phyloP scores from a whole-genome alignment of 1,140 invertebrate genomes.

The Idris sp. region DNA sequence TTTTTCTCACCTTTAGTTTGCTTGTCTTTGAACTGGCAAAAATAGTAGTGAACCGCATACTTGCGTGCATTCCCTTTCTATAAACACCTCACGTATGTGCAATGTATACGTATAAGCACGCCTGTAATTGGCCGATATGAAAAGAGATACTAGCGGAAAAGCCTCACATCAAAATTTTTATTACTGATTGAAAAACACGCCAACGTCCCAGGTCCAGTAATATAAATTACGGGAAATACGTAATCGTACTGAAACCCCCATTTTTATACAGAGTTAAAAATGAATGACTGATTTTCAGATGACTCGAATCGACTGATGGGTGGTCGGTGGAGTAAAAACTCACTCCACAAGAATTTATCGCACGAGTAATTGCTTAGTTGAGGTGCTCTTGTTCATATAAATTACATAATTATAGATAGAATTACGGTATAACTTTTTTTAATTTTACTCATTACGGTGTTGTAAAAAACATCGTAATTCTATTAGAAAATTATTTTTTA shows the following conservation, averaged over 20 bases:
- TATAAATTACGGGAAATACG: slow-evolving; percentile 42
- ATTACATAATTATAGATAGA: slow-evolving; percentile 24
- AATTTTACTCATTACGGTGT: neutral
- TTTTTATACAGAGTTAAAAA: slow-evolving; percentile 24
- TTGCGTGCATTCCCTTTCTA: slow-evolving; percentile 53
- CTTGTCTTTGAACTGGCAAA: slow-evolving; percentile 60
- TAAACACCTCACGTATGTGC: slow-evolving; percentile 61
- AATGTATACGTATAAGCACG: slow-evolving; percentile 47
- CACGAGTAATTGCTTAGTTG: slow-evolving; percentile 10
- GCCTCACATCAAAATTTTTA: slow-evolving; percentile 39
- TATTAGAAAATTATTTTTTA: neutral
- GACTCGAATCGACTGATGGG: slow-evolving; percentile 23
- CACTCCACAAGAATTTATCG: slow-evolving; percentile 22
- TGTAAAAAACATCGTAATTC: neutral
- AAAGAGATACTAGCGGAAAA: slow-evolving; percentile 48
- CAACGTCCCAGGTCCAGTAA: slow-evolving; percentile 12
- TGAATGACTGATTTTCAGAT: slow-evolving; percentile 31
- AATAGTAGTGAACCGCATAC: slow-evolving; percentile 63
- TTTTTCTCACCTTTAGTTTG: slow-evolving; percentile 53
- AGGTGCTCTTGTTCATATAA: slow-evolving; percentile 24
- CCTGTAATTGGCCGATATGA: slow-evolving; percentile 52
- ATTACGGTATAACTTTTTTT: neutral
- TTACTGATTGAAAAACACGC: slow-evolving; percentile 38
- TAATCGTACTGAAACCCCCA: slow-evolving; percentile 28
- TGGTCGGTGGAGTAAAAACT: slow-evolving; percentile 30